A percentile compares a stretch with the other conserved stretches of the same genome.
phyloP scores from a whole-genome alignment of 2,888 invertebrate species.

The Cheiracanthium punctorium region DNA sequence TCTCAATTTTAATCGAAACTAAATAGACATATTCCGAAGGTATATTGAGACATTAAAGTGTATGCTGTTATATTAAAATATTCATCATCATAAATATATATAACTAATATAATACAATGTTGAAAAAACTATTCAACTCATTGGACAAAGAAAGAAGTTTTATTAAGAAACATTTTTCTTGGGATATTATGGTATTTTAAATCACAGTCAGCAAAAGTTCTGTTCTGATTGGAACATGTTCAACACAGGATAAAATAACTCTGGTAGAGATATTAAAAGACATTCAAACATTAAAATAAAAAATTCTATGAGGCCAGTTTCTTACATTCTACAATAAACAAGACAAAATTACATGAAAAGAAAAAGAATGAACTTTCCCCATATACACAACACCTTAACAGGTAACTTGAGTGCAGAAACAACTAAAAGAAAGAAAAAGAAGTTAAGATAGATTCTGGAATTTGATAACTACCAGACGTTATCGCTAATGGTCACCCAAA shows the following conservation, averaged over 20 bases:
- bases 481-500: neutral
- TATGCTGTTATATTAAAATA: too few relatives aligned
- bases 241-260: too few relatives aligned
- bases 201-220: neutral
- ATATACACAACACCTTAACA: neutral
- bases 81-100: too few relatives aligned
- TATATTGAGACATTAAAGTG: too few relatives aligned
- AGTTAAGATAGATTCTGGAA: neutral
- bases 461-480: neutral
- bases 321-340: too few relatives aligned
- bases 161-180: neutral
- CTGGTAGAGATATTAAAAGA: too few relatives aligned
- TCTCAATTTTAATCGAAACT: too few relatives aligned
- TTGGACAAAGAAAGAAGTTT: neutral
- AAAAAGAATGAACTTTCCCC: neutral
- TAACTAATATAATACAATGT: too few relatives aligned
- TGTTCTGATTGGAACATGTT: neutral
- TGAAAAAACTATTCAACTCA: neutral
- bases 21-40: too few relatives aligned
- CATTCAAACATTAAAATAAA: too few relatives aligned
- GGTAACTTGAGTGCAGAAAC: neutral
- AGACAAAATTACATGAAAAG: neutral
- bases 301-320: too few relatives aligned
- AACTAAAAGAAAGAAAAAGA: neutral
- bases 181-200: neutral